Evolutionary conservation across 2,113 vertebrate species (phyloP), one percentile per base, ranked within the genome.

Genomic region (Pygoscelis adeliae): DNA sequence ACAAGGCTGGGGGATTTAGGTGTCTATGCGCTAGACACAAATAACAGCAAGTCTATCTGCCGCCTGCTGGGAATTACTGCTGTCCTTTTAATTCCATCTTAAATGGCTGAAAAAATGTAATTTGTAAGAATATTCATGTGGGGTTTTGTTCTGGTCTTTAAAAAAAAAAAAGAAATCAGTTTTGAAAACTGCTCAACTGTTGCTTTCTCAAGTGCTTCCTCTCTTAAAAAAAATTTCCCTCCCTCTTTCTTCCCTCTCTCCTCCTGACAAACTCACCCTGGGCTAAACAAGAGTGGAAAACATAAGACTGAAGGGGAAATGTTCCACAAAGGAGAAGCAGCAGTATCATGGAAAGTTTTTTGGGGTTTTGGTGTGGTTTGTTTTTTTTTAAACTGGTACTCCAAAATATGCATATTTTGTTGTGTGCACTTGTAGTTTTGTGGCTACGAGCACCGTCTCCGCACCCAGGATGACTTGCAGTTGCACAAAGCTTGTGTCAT

Each of bases 381-480:
- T 15, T 36, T 27, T 69, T 47, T 62, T 70, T 44, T 19, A 11
- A 53, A 7, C 52, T 30, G 19, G 6, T 36, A 5, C 16, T 74
- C 26, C 4, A 44, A 66, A 85, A 6, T 1, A 9, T 3, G 10
- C 9, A 0, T 36, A 2, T 40, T 67, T 67, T 69, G 25, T 4
- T 65, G 21, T 49, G 20, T 47, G 32, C 19, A 3, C 42, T 52
- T 40, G 40, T 56, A 42, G 38, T 17, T 84, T 74, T 82, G 34
- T 1, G 9, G 7, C 38, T 50, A 0, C 0, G 0, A 74, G 69
- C 56, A 46, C 14, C 4, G 4, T 42, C 36, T 58, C 61, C 80
- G 40, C 15, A 29, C 25, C 23, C 25, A 23, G 74, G 34, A 13
- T 15, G 34, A 66, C n/a, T 38, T 66, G 53, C 40, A 56, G 67